Conservation (phyloP, 2,888 invertebrate genomes). For the Alloscopus bannaensis region DNA sequence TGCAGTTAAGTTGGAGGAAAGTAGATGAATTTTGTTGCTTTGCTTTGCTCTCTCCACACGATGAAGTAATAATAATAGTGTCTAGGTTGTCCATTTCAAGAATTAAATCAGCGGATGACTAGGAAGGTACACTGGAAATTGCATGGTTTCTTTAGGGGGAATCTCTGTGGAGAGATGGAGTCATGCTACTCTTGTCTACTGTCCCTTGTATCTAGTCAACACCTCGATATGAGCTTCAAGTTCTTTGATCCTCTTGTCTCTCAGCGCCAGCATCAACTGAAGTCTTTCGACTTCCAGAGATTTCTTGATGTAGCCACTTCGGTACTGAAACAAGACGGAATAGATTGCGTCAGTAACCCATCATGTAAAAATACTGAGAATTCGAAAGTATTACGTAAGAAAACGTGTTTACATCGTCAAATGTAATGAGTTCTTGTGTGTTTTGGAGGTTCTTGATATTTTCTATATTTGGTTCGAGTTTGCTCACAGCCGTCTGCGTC, state of each 20-base stretch:
- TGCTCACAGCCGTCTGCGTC: conserved; percentile 37
- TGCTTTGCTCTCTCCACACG: background rate
- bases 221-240: conserved; percentile 82
- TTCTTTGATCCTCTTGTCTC: conserved; percentile 87
- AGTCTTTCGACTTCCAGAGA: conserved; percentile 86
- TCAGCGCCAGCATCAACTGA: conserved; percentile 85
- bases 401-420: conserved; percentile 70
- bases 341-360: conserved; percentile 29
- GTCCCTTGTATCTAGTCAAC: conserved; percentile 62
- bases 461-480: conserved; percentile 61
- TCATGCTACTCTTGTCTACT: conserved; percentile 16
- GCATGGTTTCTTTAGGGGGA: conserved; percentile 6
- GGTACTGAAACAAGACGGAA: conserved; percentile 79
- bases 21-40: conserved; percentile 5
- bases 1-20: conserved; percentile 11
- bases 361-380: conserved; percentile 30
- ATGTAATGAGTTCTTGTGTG: conserved; percentile 68
- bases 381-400: background rate
- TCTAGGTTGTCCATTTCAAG: conserved; percentile 3
- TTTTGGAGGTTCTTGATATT: conserved; percentile 69
- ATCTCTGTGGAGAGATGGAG: background rate
- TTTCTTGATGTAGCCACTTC: conserved; percentile 86
- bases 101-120: conserved; percentile 43
- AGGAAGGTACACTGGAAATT: conserved; percentile 63
- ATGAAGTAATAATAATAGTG: background rate